Base-by-base conservation (phyloP, 2,113 vertebrate species). In the Lagopus muta region DNA sequence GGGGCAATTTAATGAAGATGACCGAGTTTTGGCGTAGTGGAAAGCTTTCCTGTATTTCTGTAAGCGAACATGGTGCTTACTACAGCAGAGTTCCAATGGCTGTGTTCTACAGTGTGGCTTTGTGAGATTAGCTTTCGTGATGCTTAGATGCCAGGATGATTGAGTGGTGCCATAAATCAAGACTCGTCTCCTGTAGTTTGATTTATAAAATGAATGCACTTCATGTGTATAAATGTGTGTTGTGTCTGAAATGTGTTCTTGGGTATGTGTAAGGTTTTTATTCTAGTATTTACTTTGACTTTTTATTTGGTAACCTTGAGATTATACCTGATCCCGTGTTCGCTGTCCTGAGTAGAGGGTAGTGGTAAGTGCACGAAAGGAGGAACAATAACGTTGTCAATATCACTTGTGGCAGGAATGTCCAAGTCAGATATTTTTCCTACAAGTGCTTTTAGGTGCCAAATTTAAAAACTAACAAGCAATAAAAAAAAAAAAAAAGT, bases 1-100 rank as follows among this genome's bases (percentile, higher is more conserved):
- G 88, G 86, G 95, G 85, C 94, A 82, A 81, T 94, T 95, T 97
- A 96, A 96, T 95, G 94, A 97, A 96, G 91, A 94, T 94, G 93
- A 92, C 91, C 69, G 91, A 92, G 76, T 95, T 97, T 91, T 93
- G 73, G 64, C 77, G 55, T 91, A 95, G 92, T 93, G 89, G 94
- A 89, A 93, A 94, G 91, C 88, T 90, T 94, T 94, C 86, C 65
- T 91, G 8, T 77, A n/a, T 94, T 93, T 89, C 47, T 88, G 52
- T 88, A 94, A 91, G 57, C 55, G 64, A 40, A 28, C 3, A 1
- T 80, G 24, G 42, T 88, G 38, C 82, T 94, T 55, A 24, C 54
- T 84, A 8, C 36, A 43, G 78, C 62, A 40, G 86, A 73, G 82
- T 84, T 83, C 69, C 73, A 71, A 61, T 43, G 80, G 62, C 57